A percentile compares a stretch with the other conserved stretches of the same genome.
Conservation (phyloP, 2,888 invertebrate genomes). For the Cheilosia soror region DNA sequence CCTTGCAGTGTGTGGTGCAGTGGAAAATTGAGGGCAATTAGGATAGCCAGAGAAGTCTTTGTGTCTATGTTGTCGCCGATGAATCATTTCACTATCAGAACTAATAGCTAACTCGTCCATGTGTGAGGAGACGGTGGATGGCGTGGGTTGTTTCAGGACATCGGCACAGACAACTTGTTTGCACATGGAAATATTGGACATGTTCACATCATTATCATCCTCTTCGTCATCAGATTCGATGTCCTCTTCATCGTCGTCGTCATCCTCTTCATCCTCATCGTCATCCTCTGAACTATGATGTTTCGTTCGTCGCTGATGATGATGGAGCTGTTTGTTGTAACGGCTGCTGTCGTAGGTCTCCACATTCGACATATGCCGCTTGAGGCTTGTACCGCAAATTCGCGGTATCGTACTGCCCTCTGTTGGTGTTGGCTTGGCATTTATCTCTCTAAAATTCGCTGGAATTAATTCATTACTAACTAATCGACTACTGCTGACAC, state of each 20-base stretch:
- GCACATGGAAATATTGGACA: constrained; percentile 22
- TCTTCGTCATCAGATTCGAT: constrained; percentile 40
- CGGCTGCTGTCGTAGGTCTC: constrained; percentile 76
- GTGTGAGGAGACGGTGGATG: constrained; percentile 3
- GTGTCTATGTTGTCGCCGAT: constrained; percentile 42
- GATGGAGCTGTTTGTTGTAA: constrained; percentile 59
- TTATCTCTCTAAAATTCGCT: constrained; percentile 41
- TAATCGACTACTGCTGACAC: constrained; percentile 52
- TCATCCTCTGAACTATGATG: constrained; percentile 47
- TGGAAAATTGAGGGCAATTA: constrained; percentile 54
- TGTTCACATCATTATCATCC: constrained; percentile 32
- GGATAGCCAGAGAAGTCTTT: constrained; percentile 45
- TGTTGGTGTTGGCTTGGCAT: constrained; percentile 80
- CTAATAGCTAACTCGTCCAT: constrained; percentile 63
- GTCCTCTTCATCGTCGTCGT: constrained; percentile 76
- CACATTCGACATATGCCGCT: constrained; percentile 77
- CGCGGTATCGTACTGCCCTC: constrained; percentile 70
- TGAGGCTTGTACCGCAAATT: constrained; percentile 78
- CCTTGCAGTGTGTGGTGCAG: constrained; percentile 18
- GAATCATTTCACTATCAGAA: constrained; percentile 72
- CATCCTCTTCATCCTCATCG: constrained; percentile 78
- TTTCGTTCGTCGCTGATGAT: constrained; percentile 53
- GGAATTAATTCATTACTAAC: constrained; percentile 64
- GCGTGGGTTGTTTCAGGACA: constrained; percentile 30
- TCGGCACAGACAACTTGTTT: constrained; percentile 56